Percentiles rank a stretch among this genome's conserved stretches.
These are phyloP conservation scores for Lasioglossum vierecki DNA, from an alignment of 2,888 invertebrate genomes.

Conservation along the genomic window DNA sequence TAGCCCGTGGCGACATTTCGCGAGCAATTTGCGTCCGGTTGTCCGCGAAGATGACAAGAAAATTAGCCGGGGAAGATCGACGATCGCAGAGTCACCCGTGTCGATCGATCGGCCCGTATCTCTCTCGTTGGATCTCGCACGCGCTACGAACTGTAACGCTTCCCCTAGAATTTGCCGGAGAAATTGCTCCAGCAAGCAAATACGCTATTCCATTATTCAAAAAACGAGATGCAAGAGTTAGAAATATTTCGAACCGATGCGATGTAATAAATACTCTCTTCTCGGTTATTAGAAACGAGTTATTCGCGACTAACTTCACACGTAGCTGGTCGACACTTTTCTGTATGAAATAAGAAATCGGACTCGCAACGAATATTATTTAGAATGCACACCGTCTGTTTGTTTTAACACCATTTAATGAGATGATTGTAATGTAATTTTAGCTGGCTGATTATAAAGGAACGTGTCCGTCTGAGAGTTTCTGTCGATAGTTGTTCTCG, in stretches of 20 bases:
- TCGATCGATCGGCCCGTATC: neutral
- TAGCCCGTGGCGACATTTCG: constrained; percentile 18
- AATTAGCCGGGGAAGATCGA: constrained; percentile 7
- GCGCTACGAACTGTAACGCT: neutral
- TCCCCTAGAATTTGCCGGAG: neutral
- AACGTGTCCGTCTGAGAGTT: too few species aligned
- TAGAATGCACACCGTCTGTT: too few species aligned
- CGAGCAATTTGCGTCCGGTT: constrained; percentile 20
- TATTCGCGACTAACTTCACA: neutral
- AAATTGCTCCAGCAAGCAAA: neutral
- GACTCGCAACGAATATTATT: too few species aligned
- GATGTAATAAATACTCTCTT: neutral
- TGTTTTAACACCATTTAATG: neutral
- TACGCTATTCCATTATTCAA: neutral
- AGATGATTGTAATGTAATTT: too few species aligned
- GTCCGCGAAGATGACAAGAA: constrained; percentile 12
- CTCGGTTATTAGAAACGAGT: neutral
- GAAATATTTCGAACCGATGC: neutral
- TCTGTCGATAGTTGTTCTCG: too few species aligned
- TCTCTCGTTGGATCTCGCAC: neutral
- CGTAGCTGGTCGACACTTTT: neutral
- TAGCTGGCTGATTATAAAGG: too few species aligned
- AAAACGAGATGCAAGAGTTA: neutral
- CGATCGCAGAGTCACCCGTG: constrained; percentile 5
- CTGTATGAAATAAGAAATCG: neutral